These are phyloP conservation scores for Sabatieria punctata DNA, from an alignment of 2,888 invertebrate species.

Conservation along the genomic window DNA sequence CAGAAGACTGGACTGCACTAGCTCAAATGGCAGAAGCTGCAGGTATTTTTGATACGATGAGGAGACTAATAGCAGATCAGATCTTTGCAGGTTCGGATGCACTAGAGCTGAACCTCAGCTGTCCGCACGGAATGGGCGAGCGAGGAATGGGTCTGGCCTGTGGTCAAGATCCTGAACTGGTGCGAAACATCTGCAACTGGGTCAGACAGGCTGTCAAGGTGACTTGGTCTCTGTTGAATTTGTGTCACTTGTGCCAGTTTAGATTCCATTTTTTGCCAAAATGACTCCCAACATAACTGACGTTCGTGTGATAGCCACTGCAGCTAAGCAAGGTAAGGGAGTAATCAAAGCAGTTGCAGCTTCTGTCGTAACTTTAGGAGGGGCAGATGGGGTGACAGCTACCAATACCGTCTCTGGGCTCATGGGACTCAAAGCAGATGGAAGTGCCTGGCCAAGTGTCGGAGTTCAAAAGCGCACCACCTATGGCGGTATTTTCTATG, in stretches of 20 bases:
- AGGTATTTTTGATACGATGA: too few species aligned
- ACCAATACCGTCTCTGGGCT: conserved; percentile 92
- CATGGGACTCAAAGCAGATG: conserved; percentile 65
- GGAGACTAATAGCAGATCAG: too few species aligned
- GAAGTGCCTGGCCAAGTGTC: conserved; percentile 76
- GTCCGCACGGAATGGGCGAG: conserved; percentile 84
- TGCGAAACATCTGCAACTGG: conserved; percentile 75
- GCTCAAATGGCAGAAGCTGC: conserved; percentile 52
- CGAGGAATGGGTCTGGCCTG: conserved; percentile 95
- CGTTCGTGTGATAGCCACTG: conserved; percentile 66
- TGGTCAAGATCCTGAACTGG: conserved; percentile 76
- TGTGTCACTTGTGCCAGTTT: conserved; percentile 41
- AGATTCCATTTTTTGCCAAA: conserved; percentile 91
- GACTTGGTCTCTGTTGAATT: conserved; percentile 17
- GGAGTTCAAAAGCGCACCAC: conserved; percentile 44
- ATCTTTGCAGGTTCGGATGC: conserved; percentile 96
- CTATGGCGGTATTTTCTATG: too few species aligned
- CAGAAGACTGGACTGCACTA: conserved; percentile 70
- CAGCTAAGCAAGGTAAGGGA: conserved; percentile 59
- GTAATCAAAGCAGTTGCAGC: neutral
- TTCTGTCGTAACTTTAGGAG: conserved; percentile 44
- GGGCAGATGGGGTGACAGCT: conserved; percentile 83
- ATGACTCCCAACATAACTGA: conserved; percentile 94
- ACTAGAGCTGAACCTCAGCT: conserved; percentile 82
- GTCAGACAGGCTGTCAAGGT: conserved; percentile 43